Evolutionary conservation across 2,888 invertebrate genomes (phyloP).

Genomic region (Rotaria sp.): DNA sequence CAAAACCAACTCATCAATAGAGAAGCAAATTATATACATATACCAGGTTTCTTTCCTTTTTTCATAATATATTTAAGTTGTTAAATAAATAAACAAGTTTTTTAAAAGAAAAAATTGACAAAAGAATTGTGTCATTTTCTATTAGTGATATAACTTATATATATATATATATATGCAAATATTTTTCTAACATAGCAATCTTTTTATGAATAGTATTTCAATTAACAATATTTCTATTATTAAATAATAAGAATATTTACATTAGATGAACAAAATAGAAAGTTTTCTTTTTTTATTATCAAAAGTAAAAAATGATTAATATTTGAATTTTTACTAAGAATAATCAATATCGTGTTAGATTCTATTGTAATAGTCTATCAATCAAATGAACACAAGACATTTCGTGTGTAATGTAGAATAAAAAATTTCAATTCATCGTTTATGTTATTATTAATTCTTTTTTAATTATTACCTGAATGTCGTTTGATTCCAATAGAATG

Average conservation of each 20-base stretch:
- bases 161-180: not conserved
- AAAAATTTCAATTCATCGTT: not conserved
- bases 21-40: not conserved
- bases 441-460: not conserved
- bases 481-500: constrained; percentile 20
- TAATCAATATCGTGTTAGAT: not conserved
- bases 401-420: not conserved
- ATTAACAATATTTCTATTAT: not conserved
- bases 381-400: not conserved
- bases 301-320: not conserved
- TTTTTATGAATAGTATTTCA: not conserved
- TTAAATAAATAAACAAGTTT: constrained; percentile 11
- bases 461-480: not conserved
- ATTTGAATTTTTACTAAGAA: not conserved
- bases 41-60: not conserved
- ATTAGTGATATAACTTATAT: not conserved
- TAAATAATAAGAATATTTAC: not conserved
- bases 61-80: not conserved
- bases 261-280: too few relatives aligned
- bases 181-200: not conserved
- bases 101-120: not conserved
- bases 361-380: not conserved
- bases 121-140: not conserved
- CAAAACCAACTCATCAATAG: not conserved
- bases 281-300: too few relatives aligned